These are phyloP conservation scores for Lepidostoma basale DNA, from an alignment of 1,140 invertebrate species.

Conservation along the genomic window DNA sequence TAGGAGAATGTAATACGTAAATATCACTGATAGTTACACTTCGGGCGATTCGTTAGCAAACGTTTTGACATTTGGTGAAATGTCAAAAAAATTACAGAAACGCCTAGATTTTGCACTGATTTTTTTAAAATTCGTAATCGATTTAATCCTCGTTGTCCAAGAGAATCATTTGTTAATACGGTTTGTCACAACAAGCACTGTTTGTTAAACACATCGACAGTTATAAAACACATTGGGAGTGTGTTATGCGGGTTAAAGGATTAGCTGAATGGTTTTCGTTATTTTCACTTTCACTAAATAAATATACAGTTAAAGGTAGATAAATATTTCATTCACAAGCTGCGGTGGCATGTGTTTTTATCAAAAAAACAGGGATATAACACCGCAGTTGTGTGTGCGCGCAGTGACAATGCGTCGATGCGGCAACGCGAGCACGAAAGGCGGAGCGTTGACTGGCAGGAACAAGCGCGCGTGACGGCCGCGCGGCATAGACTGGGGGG, in stretches of 20 bases:
- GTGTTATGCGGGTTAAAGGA: not conserved
- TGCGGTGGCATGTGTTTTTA: not conserved
- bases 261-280: not conserved
- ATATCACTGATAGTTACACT: too few relatives aligned
- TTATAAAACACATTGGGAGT: not conserved
- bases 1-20: too few relatives aligned
- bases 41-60: too few relatives aligned
- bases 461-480: conserved; percentile 20
- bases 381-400: conserved; percentile 27
- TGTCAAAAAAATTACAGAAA: too few relatives aligned
- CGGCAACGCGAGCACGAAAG: conserved; percentile 9
- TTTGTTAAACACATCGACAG: conserved; percentile 11
- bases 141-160: not conserved
- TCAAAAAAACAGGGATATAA: not conserved
- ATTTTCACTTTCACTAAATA: conserved; percentile 10
- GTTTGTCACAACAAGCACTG: not conserved
- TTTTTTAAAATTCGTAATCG: too few relatives aligned
- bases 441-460: not conserved
- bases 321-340: not conserved
- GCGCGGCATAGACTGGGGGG: conserved; percentile 37
- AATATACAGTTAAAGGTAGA: not conserved
- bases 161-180: not conserved
- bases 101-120: too few relatives aligned
- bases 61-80: too few relatives aligned
- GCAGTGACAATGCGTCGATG: conserved; percentile 24